A percentile compares a stretch with the other conserved stretches of the same genome.
phyloP scores from a whole-genome alignment of 2,797 vertebrate genomes.

The Adelosebastes latens region DNA sequence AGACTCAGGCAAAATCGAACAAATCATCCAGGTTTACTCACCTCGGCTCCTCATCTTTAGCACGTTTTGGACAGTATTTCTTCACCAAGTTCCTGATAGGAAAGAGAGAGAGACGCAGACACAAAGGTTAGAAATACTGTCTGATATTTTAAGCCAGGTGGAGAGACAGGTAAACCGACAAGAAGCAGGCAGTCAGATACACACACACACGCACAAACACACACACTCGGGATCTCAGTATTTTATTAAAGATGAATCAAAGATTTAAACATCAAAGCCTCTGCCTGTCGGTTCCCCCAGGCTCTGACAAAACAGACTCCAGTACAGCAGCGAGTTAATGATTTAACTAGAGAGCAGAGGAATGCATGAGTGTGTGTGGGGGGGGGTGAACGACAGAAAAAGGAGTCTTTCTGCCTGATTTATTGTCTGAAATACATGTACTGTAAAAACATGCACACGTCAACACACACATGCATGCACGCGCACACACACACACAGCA shows the following conservation, averaged over 20 bases:
- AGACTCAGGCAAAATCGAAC: neutral
- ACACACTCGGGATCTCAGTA: neutral
- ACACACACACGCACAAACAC: neutral
- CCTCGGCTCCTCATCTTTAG: constrained; percentile 98
- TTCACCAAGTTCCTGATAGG: constrained; percentile 92
- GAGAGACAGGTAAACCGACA: constrained; percentile 10
- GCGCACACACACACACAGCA: neutral
- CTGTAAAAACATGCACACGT: neutral
- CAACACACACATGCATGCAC: neutral
- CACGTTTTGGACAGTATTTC: constrained; percentile 97
- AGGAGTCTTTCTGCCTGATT: neutral
- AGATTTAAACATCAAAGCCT: constrained; percentile 61
- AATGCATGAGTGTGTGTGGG: neutral
- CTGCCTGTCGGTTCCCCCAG: constrained; percentile 23
- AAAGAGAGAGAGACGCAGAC: constrained; percentile 8
- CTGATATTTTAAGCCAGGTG: constrained; percentile 21
- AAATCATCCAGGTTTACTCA: constrained; percentile 61
- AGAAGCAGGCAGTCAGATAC: neutral
- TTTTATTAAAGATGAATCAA: constrained; percentile 60
- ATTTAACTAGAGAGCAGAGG: constrained; percentile 21
- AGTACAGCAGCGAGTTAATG: constrained; percentile 15
- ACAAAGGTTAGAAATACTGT: constrained; percentile 22
- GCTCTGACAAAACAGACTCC: constrained; percentile 14
- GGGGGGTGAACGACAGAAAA: neutral
- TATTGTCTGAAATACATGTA: constrained; percentile 3